Base-by-base conservation (phyloP, 2,888 invertebrate species). In the Ophion ellenae region DNA sequence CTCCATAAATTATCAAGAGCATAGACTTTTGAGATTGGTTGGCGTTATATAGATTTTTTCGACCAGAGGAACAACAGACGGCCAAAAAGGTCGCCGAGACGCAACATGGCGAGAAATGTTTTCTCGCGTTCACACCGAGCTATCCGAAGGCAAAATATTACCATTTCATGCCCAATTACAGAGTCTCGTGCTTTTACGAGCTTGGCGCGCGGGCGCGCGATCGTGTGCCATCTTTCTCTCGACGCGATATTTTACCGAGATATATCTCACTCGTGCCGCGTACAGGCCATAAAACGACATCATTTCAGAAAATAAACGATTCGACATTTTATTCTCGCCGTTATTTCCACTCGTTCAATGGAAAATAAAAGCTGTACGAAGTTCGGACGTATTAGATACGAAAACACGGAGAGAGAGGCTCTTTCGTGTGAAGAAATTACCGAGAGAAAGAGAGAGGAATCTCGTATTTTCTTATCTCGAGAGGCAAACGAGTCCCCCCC, bases 151-250 rank as follows among this genome's bases (percentile, higher is more conserved):
- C 71, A 86, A 92, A 91, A 91, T 92, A 92, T 91, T 86, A 89
- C 86, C 88, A 89, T 92, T 92, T 90, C 90, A 91, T 92, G 92
- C 91, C 91, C 92, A 92, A 92, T 92, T 92, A 92, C 92, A 92
- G 90, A 87, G 90, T 79, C 80, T 87, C 80, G 84, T 73, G 77
- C 69, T 89, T 89, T 90, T 89, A 87, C 84, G 75, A 75, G 82
- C 86, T 87, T 75, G 75, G 64, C 53, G 47, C 77, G 11, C 45
- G 64, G 45, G 47, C 77, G 11, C 45, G 3, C 32, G 59, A 61
- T 73, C 73, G 28, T 76, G 20, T 11, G 28, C 45, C 17, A 17
- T 53, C 59, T 63, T 84, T 66, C 75, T 67, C 61, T 64, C 64
- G 6, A n/a, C 9, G 45, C 64, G 47, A 61, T 61, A 45, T 57